Evolutionary conservation across 2,888 invertebrate species (phyloP), one percentile per base, ranked within the genome.

Genomic region (Apamea crenata): DNA sequence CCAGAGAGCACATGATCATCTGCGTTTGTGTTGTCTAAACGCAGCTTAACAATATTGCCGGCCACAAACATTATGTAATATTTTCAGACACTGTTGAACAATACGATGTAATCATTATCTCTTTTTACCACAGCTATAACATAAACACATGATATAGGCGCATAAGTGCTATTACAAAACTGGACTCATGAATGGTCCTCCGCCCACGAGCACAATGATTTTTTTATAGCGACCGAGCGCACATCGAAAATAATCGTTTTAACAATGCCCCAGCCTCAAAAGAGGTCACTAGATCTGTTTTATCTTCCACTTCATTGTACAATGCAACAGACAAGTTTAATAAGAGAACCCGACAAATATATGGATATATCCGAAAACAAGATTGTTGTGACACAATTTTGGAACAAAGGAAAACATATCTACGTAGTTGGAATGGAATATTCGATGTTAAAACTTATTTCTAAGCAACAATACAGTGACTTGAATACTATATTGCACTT

Each of bases 231-330:
- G 82, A 71, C 81, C 74, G 56, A 14, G 25, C 56, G 82, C 85
- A 88, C 88, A 87, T 89, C 93, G 87, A 93, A 94, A 94, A 95
- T 96, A 96, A 96, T 96, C 94, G 94, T 93, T 96, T 94, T 94
- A 95, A 90, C 96, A 95, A 91, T 89, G 93, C 91, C 91, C 92
- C 91, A 90, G 90, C 91, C 90, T 87, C 82, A 89, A 92, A 93
- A 93, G 92, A 94, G 94, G 94, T 94, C 93, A 91, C 76, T 85
- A 81, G 88, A 89, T 90, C 81, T 86, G 65, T 82, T 73, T 75
- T 78, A 79, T 90, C 88, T 82, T 59, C 70, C 53, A 82, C 74
- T 81, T 84, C 68, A 82, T 79, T 82, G 78, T 79, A 61, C 76
- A 77, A 65, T 80, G 73, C 70, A 85, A 68, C 53, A 74, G 61